phyloP scores from a whole-genome alignment of 2,888 invertebrate genomes.

The Labia minor region DNA sequence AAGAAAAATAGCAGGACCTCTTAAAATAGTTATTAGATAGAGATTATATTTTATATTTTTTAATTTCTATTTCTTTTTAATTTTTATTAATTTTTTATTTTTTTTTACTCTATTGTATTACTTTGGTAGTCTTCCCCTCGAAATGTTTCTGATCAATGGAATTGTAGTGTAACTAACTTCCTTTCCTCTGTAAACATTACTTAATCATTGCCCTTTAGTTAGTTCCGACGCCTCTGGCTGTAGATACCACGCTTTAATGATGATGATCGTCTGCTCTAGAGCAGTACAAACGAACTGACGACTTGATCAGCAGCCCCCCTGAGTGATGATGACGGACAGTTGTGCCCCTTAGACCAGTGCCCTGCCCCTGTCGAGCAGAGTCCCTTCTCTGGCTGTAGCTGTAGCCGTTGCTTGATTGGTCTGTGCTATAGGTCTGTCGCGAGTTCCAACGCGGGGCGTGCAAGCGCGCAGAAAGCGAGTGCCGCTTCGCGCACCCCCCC shows the following conservation, averaged over 20 bases:
- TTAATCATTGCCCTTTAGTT: neutral
- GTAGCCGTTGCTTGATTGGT: constrained; percentile 35
- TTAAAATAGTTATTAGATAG: too few species aligned
- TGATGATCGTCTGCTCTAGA: constrained; percentile 16
- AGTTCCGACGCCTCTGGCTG: constrained; percentile 15
- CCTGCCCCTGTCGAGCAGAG: constrained; percentile 36
- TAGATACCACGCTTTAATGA: constrained; percentile 21
- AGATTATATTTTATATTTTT: too few species aligned
- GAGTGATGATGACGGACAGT: too few species aligned
- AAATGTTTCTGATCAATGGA: too few species aligned
- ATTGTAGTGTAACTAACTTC: too few species aligned
- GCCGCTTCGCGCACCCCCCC: constrained; percentile 98
- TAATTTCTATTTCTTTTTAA: too few species aligned
- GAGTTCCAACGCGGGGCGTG: constrained; percentile 98
- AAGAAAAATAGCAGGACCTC: too few species aligned
- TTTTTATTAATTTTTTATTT: too few species aligned
- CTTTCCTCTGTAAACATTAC: neutral
- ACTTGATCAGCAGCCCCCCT: constrained; percentile 17
- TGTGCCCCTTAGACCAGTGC: constrained; percentile 18
- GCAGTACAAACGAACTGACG: neutral
- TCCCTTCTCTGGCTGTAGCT: constrained; percentile 66
- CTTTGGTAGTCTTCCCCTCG: too few species aligned
- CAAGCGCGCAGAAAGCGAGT: constrained; percentile 94
- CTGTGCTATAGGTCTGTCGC: constrained; percentile 55
- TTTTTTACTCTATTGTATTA: too few species aligned